These are phyloP conservation scores for Phrynocephalus versicolor DNA, from an alignment of 2,113 vertebrate species.

Conservation along the genomic window DNA sequence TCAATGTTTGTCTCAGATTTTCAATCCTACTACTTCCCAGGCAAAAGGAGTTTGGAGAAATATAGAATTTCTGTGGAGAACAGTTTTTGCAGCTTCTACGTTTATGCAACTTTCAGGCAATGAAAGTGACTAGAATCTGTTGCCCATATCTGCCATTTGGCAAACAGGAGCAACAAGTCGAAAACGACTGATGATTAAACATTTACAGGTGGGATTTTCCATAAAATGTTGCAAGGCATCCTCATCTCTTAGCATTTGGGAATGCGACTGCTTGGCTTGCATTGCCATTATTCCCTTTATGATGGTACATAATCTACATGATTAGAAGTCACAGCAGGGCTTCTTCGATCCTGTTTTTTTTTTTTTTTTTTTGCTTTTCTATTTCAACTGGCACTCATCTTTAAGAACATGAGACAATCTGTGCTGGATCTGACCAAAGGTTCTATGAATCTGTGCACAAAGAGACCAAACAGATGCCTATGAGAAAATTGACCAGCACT, in stretches of 20 bases:
- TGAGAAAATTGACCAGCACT: not conserved
- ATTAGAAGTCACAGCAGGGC: too few relatives aligned
- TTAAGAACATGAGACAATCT: not conserved
- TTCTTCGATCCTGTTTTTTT: not conserved
- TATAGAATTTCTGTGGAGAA: not conserved
- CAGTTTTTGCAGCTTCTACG: constrained; percentile 2
- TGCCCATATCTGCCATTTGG: constrained; percentile 17
- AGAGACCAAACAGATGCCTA: not conserved
- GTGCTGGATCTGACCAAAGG: not conserved
- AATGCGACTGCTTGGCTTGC: not conserved
- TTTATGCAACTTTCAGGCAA: not conserved
- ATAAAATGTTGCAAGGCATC: not conserved
- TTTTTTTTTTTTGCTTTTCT: not conserved
- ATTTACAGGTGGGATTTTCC: not conserved
- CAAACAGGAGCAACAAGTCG: not conserved
- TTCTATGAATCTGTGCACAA: not conserved
- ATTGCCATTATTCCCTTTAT: not conserved
- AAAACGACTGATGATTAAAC: constrained; percentile 4
- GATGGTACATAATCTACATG: not conserved
- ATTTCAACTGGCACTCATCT: not conserved
- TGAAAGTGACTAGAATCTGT: not conserved
- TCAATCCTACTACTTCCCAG: not conserved
- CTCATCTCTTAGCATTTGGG: not conserved
- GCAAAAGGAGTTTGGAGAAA: not conserved
- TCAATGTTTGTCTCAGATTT: not conserved